These are phyloP conservation scores for Drosophila meridionalis DNA, from an alignment of 2,888 invertebrate genomes.

Conservation along the genomic window DNA sequence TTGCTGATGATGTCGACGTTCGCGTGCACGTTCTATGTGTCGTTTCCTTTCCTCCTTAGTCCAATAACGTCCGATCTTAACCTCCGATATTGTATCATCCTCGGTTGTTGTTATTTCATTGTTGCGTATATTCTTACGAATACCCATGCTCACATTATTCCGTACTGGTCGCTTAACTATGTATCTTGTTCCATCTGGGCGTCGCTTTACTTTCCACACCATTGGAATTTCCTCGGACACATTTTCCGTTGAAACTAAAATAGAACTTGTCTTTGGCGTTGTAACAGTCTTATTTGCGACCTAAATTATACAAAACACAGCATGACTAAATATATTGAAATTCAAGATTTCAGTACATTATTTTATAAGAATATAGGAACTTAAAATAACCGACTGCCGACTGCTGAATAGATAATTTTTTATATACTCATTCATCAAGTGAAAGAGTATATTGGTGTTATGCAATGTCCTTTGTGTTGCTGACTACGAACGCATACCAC, in stretches of 20 bases:
- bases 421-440: no score
- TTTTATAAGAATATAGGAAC: background rate
- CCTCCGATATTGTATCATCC: constrained; percentile 91
- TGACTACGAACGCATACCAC: no score
- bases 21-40: constrained; percentile 89
- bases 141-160: constrained; percentile 88
- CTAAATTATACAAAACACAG: constrained; percentile 24
- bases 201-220: constrained; percentile 91
- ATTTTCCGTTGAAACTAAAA: constrained; percentile 46
- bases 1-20: constrained; percentile 86
- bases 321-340: background rate
- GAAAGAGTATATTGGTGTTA: no score
- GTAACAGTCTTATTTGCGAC: constrained; percentile 56
- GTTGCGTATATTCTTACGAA: constrained; percentile 85
- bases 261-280: constrained; percentile 39
- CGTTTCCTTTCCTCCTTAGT: constrained; percentile 90
- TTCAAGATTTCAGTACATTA: background rate
- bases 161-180: constrained; percentile 90
- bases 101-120: constrained; percentile 89
- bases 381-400: no score
- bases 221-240: constrained; percentile 83
- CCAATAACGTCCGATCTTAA: constrained; percentile 92
- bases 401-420: no score
- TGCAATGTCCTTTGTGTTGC: no score
- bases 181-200: constrained; percentile 91